Base-by-base conservation (phyloP, 2,113 vertebrate genomes). In the Notarius lentiginosus region DNA sequence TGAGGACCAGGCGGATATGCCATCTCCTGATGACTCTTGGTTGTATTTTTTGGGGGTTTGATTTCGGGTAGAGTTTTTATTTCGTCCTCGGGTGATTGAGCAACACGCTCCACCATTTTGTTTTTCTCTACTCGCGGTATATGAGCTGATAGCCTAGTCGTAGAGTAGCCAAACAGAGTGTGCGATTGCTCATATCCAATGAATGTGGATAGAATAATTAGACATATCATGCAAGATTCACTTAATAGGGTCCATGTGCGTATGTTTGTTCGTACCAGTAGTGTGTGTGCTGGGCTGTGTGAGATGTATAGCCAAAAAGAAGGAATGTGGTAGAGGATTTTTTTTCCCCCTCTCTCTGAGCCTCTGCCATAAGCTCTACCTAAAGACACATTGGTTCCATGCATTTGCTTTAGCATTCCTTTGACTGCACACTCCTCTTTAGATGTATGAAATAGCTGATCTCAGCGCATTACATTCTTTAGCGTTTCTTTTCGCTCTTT, bases 401-500 rank as follows among this genome's bases (percentile, higher is more conserved):
- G 68, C 41, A 72, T 63, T 82, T 75, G 65, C 18, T 75, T 75
- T 82, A 75, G n/a, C 79, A 73, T 73, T 34, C 84, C 49, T 56
- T 14, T 8, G 70, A 79, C 70, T 58, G 15, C 24, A 72, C 58
- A 49, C 82, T 73, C 60, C 66, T 87, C 84, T 61, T 68, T 49
- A 72, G 72, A 82, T 86, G 86, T 87, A 72, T 60, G 22, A 83
- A 89, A 82, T 82, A 87, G 90, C 20, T 34, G 73, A 17, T 89
- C 18, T 73, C 34, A 88, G 27, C 56, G 63, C 34, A 79, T 81
- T 66, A n/a, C 61, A 55, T 66, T 76, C 58, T 47, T 55, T 22
- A 8, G 60, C 3, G 22, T 73, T 24, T 22, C 58, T 73, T 60
- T 41, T 76, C 53, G 68, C 41, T 58, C 9, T 12, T 80, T 80